A percentile compares a stretch with the other conserved stretches of the same genome.
Evolutionary conservation across 2,113 vertebrate genomes (phyloP).

Genomic region (Epinephelus lanceolatus): DNA sequence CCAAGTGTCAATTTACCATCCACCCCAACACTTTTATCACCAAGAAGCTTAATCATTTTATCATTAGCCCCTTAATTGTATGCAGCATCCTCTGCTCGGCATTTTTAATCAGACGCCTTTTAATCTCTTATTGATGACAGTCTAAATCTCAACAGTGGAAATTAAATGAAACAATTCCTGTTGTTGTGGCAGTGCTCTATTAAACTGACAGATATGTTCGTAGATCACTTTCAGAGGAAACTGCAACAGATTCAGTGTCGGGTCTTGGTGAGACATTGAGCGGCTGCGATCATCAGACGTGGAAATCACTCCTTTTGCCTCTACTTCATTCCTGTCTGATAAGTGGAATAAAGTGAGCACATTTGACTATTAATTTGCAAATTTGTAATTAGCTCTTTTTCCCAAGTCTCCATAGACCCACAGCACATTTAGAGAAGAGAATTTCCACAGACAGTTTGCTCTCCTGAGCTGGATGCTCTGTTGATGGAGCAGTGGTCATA

Average conservation of each 20-base stretch:
- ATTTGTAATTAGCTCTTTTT: background rate
- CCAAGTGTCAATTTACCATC: constrained; percentile 62
- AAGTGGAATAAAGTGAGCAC: constrained; percentile 8
- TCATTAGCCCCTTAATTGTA: constrained; percentile 75
- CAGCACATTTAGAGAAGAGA: background rate
- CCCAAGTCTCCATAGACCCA: background rate
- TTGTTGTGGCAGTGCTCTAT: constrained; percentile 60
- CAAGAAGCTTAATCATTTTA: constrained; percentile 72
- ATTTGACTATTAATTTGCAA: background rate
- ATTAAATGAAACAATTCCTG: constrained; percentile 68
- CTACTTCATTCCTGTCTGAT: background rate
- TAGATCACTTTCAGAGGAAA: constrained; percentile 60
- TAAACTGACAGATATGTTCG: constrained; percentile 60
- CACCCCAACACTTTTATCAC: constrained; percentile 64
- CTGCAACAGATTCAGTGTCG: constrained; percentile 2
- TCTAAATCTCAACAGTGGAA: constrained; percentile 70
- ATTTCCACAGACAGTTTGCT: constrained; percentile 9
- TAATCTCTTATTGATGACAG: constrained; percentile 79
- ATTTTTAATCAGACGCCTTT: constrained; percentile 71
- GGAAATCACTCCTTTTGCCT: constrained; percentile 5
- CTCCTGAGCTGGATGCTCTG: background rate
- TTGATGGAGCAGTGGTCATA: constrained; percentile 46
- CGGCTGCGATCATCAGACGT: constrained; percentile 28
- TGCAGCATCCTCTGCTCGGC: constrained; percentile 61
- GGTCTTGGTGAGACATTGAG: constrained; percentile 24